phyloP scores from a whole-genome alignment of 2,797 vertebrate genomes.

The Dallia pectoralis region DNA sequence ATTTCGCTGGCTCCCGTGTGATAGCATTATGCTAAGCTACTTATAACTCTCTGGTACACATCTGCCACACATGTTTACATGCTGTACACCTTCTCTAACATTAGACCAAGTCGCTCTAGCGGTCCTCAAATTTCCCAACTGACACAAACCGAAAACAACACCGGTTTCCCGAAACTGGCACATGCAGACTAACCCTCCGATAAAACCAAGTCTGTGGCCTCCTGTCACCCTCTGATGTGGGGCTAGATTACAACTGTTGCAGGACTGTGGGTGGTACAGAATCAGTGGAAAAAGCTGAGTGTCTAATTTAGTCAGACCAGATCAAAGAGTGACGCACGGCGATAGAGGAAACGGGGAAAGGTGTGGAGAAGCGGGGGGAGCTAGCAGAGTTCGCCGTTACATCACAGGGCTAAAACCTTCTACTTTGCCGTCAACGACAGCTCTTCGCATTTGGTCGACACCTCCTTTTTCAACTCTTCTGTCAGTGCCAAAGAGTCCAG shows the following conservation, averaged over 20 bases:
- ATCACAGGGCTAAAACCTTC: slow-evolving; percentile 20
- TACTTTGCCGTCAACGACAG: slow-evolving; percentile 17
- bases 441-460: slow-evolving; percentile 17
- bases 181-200: not conserved
- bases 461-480: slow-evolving; percentile 17
- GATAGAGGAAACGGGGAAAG: slow-evolving; percentile 43
- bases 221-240: slow-evolving; percentile 34
- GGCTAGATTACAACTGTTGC: slow-evolving; percentile 43
- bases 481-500: not conserved
- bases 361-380: slow-evolving; percentile 44
- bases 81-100: not conserved
- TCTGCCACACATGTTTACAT: not conserved
- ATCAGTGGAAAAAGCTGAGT: slow-evolving; percentile 50
- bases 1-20: not conserved
- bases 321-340: slow-evolving; percentile 52
- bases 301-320: slow-evolving; percentile 50
- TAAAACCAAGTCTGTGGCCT: slow-evolving; percentile 27
- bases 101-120: not conserved
- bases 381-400: slow-evolving; percentile 12
- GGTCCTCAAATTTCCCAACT: slow-evolving; percentile 8
- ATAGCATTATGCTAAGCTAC: not conserved
- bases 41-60: not conserved
- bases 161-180: not conserved
- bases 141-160: not conserved
- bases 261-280: slow-evolving; percentile 60